Conservation (phyloP, 2,888 invertebrate species). For the Hypomecis punctinalis region DNA sequence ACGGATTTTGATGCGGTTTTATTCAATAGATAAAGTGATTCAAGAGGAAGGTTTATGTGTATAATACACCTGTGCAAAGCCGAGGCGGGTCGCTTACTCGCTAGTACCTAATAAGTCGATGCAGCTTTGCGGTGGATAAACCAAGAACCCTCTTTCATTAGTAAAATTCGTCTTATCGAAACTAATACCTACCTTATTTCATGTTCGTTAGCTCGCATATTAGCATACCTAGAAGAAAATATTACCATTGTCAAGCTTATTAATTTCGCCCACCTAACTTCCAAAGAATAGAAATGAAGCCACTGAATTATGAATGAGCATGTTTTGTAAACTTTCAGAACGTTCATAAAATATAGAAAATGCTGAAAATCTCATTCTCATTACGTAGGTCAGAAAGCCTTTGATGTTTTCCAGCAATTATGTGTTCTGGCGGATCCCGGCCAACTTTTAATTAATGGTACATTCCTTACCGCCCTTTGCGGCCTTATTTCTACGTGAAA, state of each 20-base stretch:
- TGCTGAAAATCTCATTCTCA: conserved; percentile 30
- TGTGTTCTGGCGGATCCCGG: conserved; percentile 29
- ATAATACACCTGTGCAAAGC: no score
- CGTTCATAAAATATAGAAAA: conserved; percentile 12
- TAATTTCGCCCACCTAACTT: background rate
- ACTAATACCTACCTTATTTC: no score
- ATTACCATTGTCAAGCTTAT: background rate
- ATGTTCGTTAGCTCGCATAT: no score
- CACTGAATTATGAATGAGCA: conserved; percentile 11
- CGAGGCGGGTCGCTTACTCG: no score
- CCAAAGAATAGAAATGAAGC: background rate
- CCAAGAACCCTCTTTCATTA: no score
- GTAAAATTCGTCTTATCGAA: no score
- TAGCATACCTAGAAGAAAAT: background rate
- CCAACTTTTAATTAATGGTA: conserved; percentile 45
- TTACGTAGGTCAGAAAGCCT: conserved; percentile 32
- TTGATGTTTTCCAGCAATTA: conserved; percentile 39
- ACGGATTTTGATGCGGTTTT: no score
- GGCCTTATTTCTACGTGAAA: conserved; percentile 35
- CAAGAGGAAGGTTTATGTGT: no score
- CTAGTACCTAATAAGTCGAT: no score
- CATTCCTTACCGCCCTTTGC: conserved; percentile 34
- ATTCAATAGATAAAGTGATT: no score
- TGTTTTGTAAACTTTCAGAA: conserved; percentile 6
- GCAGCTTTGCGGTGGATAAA: no score